phyloP scores from a whole-genome alignment of 1,140 invertebrate genomes.

The Onthophagus taurus region DNA sequence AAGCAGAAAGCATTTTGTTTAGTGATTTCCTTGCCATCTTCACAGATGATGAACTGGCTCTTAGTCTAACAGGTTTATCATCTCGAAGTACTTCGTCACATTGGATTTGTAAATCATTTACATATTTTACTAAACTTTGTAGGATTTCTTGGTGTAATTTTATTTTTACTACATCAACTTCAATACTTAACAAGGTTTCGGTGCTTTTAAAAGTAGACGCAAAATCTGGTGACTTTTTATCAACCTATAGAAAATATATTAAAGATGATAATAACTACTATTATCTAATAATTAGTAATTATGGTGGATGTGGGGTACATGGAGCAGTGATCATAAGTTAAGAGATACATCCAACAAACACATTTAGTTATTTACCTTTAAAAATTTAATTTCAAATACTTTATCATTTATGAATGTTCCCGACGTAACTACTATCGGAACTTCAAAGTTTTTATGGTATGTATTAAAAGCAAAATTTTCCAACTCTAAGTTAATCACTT shows the following conservation, averaged over 20 bases:
- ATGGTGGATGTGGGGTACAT: no score
- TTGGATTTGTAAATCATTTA: slow-evolving; percentile 32
- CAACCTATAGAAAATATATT: slow-evolving; percentile 52
- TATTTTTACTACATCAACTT: slow-evolving; percentile 72
- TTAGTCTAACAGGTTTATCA: neutral
- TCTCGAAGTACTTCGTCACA: slow-evolving; percentile 29
- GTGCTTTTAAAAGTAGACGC: slow-evolving; percentile 66
- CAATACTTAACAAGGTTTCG: slow-evolving; percentile 63
- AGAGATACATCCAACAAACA: no score
- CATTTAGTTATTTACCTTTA: no score
- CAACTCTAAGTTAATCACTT: slow-evolving; percentile 55
- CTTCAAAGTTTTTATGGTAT: slow-evolving; percentile 44
- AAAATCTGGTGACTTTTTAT: slow-evolving; percentile 80
- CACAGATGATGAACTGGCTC: neutral
- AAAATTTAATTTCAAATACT: no score
- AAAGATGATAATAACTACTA: no score
- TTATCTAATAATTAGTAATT: no score
- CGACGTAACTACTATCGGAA: slow-evolving; percentile 60
- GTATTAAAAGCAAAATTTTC: slow-evolving; percentile 57
- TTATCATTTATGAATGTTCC: no score
- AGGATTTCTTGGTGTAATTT: slow-evolving; percentile 79
- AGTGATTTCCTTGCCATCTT: no score
- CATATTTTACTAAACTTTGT: slow-evolving; percentile 39
- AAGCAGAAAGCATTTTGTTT: no score
- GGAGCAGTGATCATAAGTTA: no score